These are phyloP conservation scores for Atherinomorus stipes DNA, from an alignment of 2,113 vertebrate genomes.

Conservation along the genomic window DNA sequence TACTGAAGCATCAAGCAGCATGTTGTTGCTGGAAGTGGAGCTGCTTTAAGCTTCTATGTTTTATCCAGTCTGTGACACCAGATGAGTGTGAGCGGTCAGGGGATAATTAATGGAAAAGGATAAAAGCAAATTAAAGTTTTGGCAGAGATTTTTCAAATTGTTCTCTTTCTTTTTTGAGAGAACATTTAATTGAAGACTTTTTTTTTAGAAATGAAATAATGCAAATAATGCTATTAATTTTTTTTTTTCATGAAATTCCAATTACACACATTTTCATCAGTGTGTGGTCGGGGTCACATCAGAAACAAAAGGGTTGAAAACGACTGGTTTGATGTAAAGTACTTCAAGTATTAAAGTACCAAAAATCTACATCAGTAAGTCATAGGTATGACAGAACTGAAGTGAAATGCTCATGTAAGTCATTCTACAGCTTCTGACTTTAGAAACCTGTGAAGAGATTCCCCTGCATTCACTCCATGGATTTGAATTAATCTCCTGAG, in stretches of 20 bases:
- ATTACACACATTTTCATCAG: neutral
- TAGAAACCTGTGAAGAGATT: constrained; percentile 43
- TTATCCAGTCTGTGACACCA: neutral
- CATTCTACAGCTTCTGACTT: neutral
- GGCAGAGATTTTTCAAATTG: no score
- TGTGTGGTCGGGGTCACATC: neutral
- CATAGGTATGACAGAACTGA: constrained; percentile 11
- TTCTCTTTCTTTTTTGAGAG: no score
- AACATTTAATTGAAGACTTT: no score
- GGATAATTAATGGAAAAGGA: no score
- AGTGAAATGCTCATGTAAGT: no score
- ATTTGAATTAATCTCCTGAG: constrained; percentile 40
- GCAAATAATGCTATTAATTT: no score
- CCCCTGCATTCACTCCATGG: constrained; percentile 30
- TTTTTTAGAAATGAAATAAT: no score
- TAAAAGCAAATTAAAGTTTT: no score
- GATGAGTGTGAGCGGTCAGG: neutral
- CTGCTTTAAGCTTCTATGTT: neutral
- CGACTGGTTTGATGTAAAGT: neutral
- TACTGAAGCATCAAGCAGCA: neutral
- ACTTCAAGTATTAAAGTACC: neutral
- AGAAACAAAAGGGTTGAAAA: neutral
- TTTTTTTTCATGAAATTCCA: no score
- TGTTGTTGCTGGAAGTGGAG: neutral
- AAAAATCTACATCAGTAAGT: neutral